These are phyloP conservation scores for Melieria omissa DNA, from an alignment of 2,888 invertebrate species.

Conservation along the genomic window DNA sequence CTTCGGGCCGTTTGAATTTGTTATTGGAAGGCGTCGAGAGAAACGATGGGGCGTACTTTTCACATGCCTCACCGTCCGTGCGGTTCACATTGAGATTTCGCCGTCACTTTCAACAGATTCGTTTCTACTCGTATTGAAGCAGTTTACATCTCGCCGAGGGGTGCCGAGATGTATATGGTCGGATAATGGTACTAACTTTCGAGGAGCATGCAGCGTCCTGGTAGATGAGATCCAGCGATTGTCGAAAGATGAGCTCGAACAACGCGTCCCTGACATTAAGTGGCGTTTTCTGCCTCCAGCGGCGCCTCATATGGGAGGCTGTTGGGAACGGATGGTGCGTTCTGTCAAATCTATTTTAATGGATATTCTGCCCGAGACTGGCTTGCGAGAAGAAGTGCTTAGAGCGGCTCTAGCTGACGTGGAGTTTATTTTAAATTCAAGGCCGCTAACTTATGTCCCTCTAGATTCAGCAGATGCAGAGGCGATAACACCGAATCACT, in stretches of 20 bases:
- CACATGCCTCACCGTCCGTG: slow-evolving; percentile 23
- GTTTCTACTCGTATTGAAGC: slow-evolving; percentile 35
- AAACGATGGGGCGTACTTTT: slow-evolving; percentile 3
- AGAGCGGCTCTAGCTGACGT: slow-evolving; percentile 8
- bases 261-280: slow-evolving; percentile 22
- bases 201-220: neutral
- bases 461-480: slow-evolving; percentile 28
- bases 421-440: slow-evolving; percentile 17
- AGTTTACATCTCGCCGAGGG: slow-evolving; percentile 37
- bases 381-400: slow-evolving; percentile 24
- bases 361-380: slow-evolving; percentile 21
- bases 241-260: slow-evolving; percentile 1
- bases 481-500: slow-evolving; percentile 36
- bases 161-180: slow-evolving; percentile 15
- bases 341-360: slow-evolving; percentile 35
- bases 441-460: slow-evolving; percentile 34
- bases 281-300: slow-evolving; percentile 36
- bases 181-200: slow-evolving; percentile 9
- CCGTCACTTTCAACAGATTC: slow-evolving; percentile 34
- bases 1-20: neutral
- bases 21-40: neutral
- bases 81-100: slow-evolving; percentile 31
- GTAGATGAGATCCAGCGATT: slow-evolving; percentile 6
- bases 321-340: slow-evolving; percentile 39
- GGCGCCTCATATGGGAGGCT: slow-evolving; percentile 37